Evolutionary conservation across 2,113 vertebrate genomes (phyloP).

Genomic region (Delphinus delphis): DNA sequence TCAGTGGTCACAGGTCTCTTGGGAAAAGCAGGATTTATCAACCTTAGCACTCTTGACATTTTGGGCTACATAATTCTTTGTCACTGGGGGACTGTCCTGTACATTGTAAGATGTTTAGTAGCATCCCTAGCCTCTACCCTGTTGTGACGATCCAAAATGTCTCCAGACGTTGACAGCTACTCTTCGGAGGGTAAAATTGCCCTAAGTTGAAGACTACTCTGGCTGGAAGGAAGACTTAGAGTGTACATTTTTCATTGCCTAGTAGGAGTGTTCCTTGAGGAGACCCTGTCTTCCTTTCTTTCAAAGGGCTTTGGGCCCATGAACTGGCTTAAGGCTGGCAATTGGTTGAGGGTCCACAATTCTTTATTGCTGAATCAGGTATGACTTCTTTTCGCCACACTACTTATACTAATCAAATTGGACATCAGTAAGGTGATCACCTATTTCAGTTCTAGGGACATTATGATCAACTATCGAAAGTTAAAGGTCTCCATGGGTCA

Average conservation of each 20-base stretch:
- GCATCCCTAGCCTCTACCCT: background rate
- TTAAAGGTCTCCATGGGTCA: background rate
- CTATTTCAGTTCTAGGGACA: background rate
- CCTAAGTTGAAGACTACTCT: background rate
- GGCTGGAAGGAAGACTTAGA: background rate
- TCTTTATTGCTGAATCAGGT: background rate
- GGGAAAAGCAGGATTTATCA: background rate
- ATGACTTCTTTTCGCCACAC: background rate
- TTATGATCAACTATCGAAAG: background rate
- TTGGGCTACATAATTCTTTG: background rate
- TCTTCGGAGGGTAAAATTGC: background rate
- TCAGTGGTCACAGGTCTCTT: background rate
- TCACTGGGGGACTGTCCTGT: background rate
- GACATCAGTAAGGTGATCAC: background rate
- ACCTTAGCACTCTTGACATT: background rate
- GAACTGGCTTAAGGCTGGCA: background rate
- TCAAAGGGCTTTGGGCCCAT: background rate
- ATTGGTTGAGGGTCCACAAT: background rate
- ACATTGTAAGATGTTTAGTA: background rate
- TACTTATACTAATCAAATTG: background rate
- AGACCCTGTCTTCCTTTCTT: background rate
- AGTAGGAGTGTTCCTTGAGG: background rate
- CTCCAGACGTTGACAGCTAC: background rate
- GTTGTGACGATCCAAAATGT: background rate
- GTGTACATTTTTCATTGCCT: background rate